phyloP scores from a whole-genome alignment of 2,797 vertebrate genomes.

The Bradypus variegatus region DNA sequence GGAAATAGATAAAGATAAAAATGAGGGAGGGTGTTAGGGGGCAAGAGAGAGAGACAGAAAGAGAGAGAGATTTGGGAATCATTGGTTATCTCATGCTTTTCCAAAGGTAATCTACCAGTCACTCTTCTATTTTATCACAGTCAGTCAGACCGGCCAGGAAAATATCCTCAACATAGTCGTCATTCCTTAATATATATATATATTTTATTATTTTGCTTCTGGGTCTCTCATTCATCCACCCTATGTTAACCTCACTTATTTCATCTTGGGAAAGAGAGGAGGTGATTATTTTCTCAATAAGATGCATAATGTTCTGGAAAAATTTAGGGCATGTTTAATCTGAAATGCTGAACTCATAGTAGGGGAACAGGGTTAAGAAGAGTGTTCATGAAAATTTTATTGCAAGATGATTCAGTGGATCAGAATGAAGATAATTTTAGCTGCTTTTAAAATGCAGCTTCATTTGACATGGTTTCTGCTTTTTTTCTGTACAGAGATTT shows the following conservation, averaged over 20 bases:
- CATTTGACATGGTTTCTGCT: background rate
- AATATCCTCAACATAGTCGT: background rate
- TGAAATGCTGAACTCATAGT: conserved; percentile 19
- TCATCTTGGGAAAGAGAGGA: background rate
- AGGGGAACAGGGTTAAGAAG: background rate
- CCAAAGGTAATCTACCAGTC: background rate
- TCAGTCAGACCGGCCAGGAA: background rate
- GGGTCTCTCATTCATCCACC: background rate
- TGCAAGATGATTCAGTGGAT: background rate
- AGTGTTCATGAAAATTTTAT: conserved; percentile 5
- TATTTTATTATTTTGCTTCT: background rate
- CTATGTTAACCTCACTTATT: conserved; percentile 16
- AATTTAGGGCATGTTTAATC: background rate
- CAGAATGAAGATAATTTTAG: background rate
- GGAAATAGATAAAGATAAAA: background rate
- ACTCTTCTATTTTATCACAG: background rate
- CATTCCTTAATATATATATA: background rate
- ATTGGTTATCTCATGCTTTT: background rate
- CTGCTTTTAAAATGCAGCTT: conserved; percentile 7
- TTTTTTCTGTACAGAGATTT: background rate
- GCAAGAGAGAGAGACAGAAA: background rate
- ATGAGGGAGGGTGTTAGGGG: background rate
- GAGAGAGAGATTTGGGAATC: background rate
- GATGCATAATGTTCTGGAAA: conserved; percentile 11
- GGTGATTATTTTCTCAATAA: conserved; percentile 35